Evolutionary conservation across 37 sponge, comb jelly and placozoan species (phyloP), one percentile per base, ranked within the genome.

Genomic region (Ephydatia muelleri): DNA sequence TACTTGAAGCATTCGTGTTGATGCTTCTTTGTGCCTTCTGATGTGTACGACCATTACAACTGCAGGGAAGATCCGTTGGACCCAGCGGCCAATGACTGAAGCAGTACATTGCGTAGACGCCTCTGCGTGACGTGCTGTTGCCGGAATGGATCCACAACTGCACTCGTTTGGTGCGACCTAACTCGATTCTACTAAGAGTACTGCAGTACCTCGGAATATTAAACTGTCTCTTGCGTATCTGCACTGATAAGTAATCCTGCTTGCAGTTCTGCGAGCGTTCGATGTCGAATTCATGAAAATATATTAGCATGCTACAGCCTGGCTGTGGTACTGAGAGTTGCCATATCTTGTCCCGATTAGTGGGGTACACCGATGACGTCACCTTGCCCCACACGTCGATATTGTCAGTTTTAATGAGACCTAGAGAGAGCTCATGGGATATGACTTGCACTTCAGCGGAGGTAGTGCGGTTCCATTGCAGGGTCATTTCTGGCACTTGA

Each of bases 111-210:
- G 82, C 90, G 27, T 25, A 66, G 65, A 90, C 26, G 13, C 86
- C 86, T 48, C 73, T 39, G 11, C 38, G 79, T 30, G 68, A 33
- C 2, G 64, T 37, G 13, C 38, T 8, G 27, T 68, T 30, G 47
- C 85, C 90, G 12, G 90, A 81, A n/a, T 90, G 86, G 26, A 90
- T 71, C 34, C 32, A 35, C 30, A 90, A n/a, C 72, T 90, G 90
- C 21, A 85, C 86, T 49, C 90, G 73, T 29, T 71, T 80, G 22
- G 71, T 68, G 25, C 67, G 40, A 34, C 65, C 33, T 68, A 85
- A 76, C 2, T 75, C 68, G 34, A 83, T 65, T 1, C 67, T 83
- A 5, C 72, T 26, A 31, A 78, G 31, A 27, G 37, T 37, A 11
- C 77, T 77, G 78, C 90, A 90, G 70, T 85, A 90, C 68, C 70